phyloP scores from a whole-genome alignment of 2,797 vertebrate species.

The Sebastes matsubarae region DNA sequence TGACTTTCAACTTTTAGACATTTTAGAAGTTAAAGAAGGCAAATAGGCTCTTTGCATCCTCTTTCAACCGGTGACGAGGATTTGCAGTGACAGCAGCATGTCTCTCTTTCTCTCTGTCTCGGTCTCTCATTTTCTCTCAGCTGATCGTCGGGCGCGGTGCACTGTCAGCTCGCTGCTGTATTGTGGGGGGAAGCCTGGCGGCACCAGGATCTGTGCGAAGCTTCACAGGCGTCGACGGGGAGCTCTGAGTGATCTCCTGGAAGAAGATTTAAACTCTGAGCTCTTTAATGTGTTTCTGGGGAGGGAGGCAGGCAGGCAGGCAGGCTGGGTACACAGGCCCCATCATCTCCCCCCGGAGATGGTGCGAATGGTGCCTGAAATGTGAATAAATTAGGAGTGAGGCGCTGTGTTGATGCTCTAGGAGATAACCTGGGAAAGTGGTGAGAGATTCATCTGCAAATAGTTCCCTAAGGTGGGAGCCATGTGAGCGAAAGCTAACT shows the following conservation, averaged over 20 bases:
- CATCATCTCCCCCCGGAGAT: slow-evolving; percentile 56
- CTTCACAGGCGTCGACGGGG: slow-evolving; percentile 60
- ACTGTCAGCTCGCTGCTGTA: slow-evolving; percentile 26
- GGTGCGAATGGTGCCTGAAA: slow-evolving; percentile 57
- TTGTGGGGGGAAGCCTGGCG: slow-evolving; percentile 48
- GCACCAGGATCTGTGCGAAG: slow-evolving; percentile 33
- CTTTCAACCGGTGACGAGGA: slow-evolving; percentile 16
- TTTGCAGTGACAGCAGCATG: slow-evolving; percentile 37
- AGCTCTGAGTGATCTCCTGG: slow-evolving; percentile 71
- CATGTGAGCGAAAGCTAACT: slow-evolving; percentile 67
- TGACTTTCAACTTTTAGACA: slow-evolving; percentile 31
- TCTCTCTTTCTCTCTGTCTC: slow-evolving; percentile 26
- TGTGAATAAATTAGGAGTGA: slow-evolving; percentile 76
- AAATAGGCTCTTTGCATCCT: slow-evolving; percentile 40
- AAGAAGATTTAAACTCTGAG: slow-evolving; percentile 74
- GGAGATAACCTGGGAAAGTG: slow-evolving; percentile 72
- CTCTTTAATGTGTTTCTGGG: slow-evolving; percentile 72
- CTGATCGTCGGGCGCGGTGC: slow-evolving; percentile 1
- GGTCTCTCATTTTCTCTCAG: slow-evolving; percentile 23
- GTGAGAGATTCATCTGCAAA: slow-evolving; percentile 70
- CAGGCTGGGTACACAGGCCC: slow-evolving; percentile 49
- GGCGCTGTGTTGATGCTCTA: slow-evolving; percentile 71
- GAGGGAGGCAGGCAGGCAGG: slow-evolving; percentile 47
- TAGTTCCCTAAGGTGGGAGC: slow-evolving; percentile 72
- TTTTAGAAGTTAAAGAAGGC: background rate